Conservation (phyloP, 2,797 vertebrate genomes). For the Balearica regulorum region DNA sequence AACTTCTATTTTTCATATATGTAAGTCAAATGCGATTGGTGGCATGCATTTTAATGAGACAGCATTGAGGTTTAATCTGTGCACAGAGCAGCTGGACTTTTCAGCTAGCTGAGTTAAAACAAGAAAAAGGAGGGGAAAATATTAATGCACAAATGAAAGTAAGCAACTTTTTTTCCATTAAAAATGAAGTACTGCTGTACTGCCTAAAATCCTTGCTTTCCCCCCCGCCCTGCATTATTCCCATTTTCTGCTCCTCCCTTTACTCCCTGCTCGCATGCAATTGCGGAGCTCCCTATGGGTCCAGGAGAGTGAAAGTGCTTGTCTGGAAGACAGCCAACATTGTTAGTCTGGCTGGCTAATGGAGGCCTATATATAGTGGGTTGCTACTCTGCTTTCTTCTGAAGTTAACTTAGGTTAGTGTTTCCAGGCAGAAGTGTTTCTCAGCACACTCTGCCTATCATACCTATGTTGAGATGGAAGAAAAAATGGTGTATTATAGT, state of each 20-base stretch:
- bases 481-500: not conserved
- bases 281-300: slow-evolving; percentile 3
- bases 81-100: not conserved
- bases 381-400: not conserved
- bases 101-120: not conserved
- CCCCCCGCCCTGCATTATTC: not conserved
- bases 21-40: not conserved
- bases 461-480: not conserved
- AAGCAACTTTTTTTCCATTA: slow-evolving; percentile 1
- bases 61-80: not conserved
- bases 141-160: not conserved
- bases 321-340: slow-evolving; percentile 11
- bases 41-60: not conserved
- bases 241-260: not conserved
- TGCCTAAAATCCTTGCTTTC: not conserved
- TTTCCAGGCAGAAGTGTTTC: not conserved
- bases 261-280: not conserved
- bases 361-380: not conserved
- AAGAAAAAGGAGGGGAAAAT: not conserved
- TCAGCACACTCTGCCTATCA: not conserved
- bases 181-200: not conserved
- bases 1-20: not conserved
- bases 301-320: slow-evolving; percentile 19
- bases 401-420: not conserved
- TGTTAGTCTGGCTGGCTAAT: slow-evolving; percentile 1